Evolutionary conservation across 2,113 vertebrate genomes (phyloP), one percentile per base, ranked within the genome.

Genomic region (Puntigrus tetrazona): DNA sequence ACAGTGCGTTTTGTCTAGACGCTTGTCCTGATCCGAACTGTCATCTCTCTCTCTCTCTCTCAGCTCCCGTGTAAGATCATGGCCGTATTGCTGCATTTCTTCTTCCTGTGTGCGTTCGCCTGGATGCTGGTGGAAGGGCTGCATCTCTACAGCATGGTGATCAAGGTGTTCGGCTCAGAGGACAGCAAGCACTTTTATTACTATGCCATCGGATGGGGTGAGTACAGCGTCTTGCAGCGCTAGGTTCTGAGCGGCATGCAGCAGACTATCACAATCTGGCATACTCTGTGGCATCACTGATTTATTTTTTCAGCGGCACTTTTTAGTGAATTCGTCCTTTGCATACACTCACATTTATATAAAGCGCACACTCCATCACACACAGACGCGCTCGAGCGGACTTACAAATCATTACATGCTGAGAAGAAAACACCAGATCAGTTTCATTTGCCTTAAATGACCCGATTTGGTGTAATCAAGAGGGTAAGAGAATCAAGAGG

Each of bases 101-200:
- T 98, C 94, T 98, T 99, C 91, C 92, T 99, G 91, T 97, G 97
- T 61, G 95, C 95, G 0, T 99, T 99, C 65, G 95, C 97, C 0
- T 99, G 98, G 98, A 99, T 99, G 98, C 93, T 99, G 90, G 96
- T 97, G 89, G 97, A 99, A 89, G 98, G 97, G 29, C 94, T 99
- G 84, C 97, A 98, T 87, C 96, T 99, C 29, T 99, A 98, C 94
- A 98, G 97, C 76, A 96, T 99, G 97, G 97, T 98, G 85, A 92
- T 99, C 91, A 97, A 96, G 91, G 97, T 98, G 86, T 99, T 99
- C 6, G 97, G 97, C 65, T 98, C 97, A 0, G 97, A 99, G 90
- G 95, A 95, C 86, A 96, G 97, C 95, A 98, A 98, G 85, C 97
- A 95, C 88, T 92, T 95, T 25, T 97, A 97, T 88, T 99, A 97